Conservation (phyloP, 2,113 vertebrate genomes). For the Pseudorasbora parva region DNA sequence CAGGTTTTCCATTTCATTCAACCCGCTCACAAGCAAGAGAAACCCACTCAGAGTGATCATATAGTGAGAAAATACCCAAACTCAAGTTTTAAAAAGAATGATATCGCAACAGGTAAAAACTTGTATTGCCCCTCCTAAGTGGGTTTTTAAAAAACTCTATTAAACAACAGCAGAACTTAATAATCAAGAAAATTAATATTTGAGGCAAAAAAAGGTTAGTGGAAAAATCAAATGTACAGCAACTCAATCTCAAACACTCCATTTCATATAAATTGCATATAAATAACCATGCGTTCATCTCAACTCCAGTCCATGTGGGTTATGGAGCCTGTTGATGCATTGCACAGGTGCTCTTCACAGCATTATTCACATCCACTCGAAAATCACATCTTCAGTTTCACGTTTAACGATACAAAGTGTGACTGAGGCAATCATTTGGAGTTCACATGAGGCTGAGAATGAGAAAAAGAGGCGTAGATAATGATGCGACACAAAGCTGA, state of each 20-base stretch:
- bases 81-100: neutral
- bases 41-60: neutral
- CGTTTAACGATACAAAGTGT: slow-evolving; percentile 1
- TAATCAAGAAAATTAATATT: neutral
- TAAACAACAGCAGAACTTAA: neutral
- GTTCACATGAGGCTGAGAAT: neutral
- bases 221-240: neutral
- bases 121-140: too few relatives aligned
- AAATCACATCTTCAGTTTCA: neutral
- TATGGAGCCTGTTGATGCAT: slow-evolving; percentile 58
- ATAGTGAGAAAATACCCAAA: neutral
- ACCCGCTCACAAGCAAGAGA: neutral
- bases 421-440: neutral
- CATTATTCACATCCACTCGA: slow-evolving; percentile 28
- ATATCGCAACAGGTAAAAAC: neutral
- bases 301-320: neutral
- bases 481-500: slow-evolving; percentile 28
- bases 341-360: slow-evolving; percentile 39
- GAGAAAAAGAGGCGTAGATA: neutral
- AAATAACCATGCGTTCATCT: neutral
- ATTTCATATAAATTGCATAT: neutral
- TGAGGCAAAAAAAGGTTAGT: neutral
- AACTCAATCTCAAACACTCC: neutral
- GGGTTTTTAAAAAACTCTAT: too few relatives aligned
- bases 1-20: neutral